These are phyloP conservation scores for Lophochroa leadbeateri DNA, from an alignment of 2,113 vertebrate genomes.

Conservation along the genomic window DNA sequence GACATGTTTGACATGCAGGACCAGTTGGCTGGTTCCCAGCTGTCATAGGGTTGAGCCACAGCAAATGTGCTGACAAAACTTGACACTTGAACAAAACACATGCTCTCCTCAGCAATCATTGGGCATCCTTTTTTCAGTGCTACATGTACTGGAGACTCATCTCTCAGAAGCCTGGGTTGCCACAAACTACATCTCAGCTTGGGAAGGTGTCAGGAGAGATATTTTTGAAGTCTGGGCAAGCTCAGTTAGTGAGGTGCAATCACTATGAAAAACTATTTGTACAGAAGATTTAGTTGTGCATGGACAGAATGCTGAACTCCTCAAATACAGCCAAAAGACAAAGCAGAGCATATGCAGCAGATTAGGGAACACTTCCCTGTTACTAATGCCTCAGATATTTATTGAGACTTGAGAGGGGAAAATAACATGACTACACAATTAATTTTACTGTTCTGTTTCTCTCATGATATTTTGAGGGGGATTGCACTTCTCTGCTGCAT, in stretches of 20 bases:
- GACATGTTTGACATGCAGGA: accelerated
- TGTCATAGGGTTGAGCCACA: background rate
- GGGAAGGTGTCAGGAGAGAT: background rate
- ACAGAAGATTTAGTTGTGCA: background rate
- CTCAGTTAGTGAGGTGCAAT: background rate
- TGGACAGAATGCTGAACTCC: background rate
- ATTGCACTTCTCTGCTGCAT: background rate
- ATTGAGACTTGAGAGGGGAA: background rate
- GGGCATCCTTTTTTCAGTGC: background rate
- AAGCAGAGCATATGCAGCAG: background rate
- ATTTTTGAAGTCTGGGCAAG: background rate
- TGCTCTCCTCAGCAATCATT: accelerated
- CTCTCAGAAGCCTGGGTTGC: background rate
- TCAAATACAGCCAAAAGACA: background rate
- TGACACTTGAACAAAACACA: background rate
- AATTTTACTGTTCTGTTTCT: background rate
- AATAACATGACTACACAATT: background rate
- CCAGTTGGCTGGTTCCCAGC: background rate
- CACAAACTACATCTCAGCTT: background rate
- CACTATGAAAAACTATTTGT: background rate
- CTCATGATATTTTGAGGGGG: background rate
- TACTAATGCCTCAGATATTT: background rate
- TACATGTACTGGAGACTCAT: background rate
- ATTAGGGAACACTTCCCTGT: background rate
- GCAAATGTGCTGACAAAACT: background rate